phyloP scores from a whole-genome alignment of 2,113 vertebrate genomes.

The Oreotrochilus melanogaster region DNA sequence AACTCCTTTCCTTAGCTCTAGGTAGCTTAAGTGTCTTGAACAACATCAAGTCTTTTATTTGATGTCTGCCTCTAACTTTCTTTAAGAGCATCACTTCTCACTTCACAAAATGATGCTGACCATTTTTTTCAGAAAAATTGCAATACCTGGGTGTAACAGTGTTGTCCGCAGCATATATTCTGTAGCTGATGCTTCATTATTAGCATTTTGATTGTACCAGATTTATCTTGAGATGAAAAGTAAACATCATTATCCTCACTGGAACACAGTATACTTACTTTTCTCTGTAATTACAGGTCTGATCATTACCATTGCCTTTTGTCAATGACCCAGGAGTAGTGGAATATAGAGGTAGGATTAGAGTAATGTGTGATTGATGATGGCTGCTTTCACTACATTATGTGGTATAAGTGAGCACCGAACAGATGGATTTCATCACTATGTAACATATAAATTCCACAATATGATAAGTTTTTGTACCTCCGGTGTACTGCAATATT shows the following conservation, averaged over 20 bases:
- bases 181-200: constrained; percentile 53
- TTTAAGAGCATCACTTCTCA: constrained; percentile 7
- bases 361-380: constrained; percentile 67
- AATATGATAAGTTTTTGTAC: constrained; percentile 71
- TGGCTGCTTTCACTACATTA: constrained; percentile 38
- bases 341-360: constrained; percentile 67
- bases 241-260: constrained; percentile 62
- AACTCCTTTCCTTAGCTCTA: neutral
- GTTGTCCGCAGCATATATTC: constrained; percentile 15
- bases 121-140: constrained; percentile 1
- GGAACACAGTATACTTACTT: constrained; percentile 35
- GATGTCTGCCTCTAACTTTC: neutral
- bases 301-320: constrained; percentile 59
- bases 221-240: constrained; percentile 69
- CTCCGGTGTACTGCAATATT: constrained; percentile 45
- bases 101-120: constrained; percentile 12
- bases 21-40: neutral
- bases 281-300: constrained; percentile 68
- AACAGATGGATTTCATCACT: constrained; percentile 74
- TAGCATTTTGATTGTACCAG: constrained; percentile 67
- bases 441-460: constrained; percentile 65
- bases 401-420: constrained; percentile 55
- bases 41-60: neutral
- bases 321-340: constrained; percentile 51
- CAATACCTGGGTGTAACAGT: neutral